phyloP scores from a whole-genome alignment of 2,888 invertebrate species.

The Chironomus riparius region DNA sequence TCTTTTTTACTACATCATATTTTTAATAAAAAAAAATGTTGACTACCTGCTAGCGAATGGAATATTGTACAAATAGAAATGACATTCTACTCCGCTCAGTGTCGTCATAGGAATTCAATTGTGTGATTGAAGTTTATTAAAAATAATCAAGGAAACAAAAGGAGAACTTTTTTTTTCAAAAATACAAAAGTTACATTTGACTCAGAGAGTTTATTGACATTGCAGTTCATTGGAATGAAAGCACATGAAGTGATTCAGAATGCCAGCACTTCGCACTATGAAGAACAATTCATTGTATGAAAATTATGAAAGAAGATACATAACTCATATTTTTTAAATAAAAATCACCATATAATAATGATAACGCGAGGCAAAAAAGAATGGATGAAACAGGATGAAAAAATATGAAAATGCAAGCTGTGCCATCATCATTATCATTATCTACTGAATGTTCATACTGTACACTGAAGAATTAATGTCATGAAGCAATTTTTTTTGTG shows the following conservation, averaged over 20 bases:
- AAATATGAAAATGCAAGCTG: neutral
- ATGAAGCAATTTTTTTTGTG: neutral
- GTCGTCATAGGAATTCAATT: too few relatives aligned
- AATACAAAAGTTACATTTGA: too few relatives aligned
- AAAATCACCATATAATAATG: neutral
- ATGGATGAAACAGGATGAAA: neutral
- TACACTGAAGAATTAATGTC: neutral
- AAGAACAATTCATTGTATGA: neutral
- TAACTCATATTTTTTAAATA: neutral
- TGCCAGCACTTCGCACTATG: too few relatives aligned
- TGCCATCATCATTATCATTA: neutral
- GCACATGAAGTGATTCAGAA: too few relatives aligned
- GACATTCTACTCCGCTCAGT: too few relatives aligned
- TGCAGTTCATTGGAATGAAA: too few relatives aligned
- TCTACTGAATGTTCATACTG: neutral
- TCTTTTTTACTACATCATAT: neutral
- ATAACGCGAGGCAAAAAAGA: neutral
- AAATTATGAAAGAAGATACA: neutral
- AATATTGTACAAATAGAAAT: neutral
- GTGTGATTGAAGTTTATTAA: too few relatives aligned
- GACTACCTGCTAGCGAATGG: neutral
- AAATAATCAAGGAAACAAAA: too few relatives aligned
- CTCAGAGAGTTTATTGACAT: too few relatives aligned
- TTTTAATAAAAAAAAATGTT: neutral
- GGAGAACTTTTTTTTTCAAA: too few relatives aligned